phyloP scores from a whole-genome alignment of 2,797 vertebrate species.

The Falco cherrug region DNA sequence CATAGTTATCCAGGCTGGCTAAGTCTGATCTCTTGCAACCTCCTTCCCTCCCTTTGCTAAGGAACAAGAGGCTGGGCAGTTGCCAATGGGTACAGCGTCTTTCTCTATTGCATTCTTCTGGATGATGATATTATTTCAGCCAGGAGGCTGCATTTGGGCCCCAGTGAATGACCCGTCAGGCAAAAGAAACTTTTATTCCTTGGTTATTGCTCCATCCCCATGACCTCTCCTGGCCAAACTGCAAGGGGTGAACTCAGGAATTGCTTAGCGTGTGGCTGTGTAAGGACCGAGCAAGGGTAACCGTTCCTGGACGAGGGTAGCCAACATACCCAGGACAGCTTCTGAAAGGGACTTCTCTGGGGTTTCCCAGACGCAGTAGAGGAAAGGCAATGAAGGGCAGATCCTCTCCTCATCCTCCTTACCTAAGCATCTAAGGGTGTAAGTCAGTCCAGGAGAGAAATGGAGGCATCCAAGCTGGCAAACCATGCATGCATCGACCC shows the following conservation, averaged over 20 bases:
- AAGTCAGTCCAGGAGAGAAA: neutral
- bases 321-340: neutral
- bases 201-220: neutral
- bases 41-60: neutral
- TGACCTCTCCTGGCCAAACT: neutral
- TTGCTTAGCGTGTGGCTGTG: neutral
- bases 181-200: neutral
- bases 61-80: neutral
- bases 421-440: neutral
- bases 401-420: neutral
- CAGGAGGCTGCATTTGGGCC: neutral
- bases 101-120: neutral
- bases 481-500: accelerated
- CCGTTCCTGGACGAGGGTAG: neutral
- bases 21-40: neutral
- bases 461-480: neutral
- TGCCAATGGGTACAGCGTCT: neutral
- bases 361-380: neutral
- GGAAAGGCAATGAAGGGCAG: neutral
- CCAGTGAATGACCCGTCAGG: neutral
- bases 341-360: neutral
- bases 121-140: neutral
- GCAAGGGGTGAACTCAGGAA: neutral
- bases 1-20: neutral
- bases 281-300: neutral